Evolutionary conservation across 2,113 vertebrate genomes (phyloP), one percentile per base, ranked within the genome.

Genomic region (Periophthalmodon schlosseri): DNA sequence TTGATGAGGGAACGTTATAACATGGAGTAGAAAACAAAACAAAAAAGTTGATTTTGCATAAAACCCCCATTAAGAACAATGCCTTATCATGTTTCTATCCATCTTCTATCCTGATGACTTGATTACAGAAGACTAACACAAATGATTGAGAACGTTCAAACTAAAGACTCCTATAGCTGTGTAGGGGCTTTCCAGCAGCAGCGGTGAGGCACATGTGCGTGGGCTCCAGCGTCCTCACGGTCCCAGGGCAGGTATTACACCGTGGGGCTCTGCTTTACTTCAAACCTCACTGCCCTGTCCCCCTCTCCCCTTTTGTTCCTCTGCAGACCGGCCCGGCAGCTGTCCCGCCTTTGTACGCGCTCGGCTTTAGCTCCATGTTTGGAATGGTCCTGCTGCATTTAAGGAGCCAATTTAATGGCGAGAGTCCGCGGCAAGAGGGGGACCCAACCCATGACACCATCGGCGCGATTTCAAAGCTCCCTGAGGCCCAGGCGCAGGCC

Each of bases 391-490:
- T 28, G 57, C 81, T 79, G 80, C 49, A 72, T 85, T 92, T 90
- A 83, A 90, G 85, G 81, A 70, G 69, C 83, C 73, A 63, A 76
- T 90, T 89, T 91, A 90, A 91, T 91, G 83, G 72, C 74, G 70
- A 86, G 80, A 72, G 58, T 84, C 82, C 86, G 76, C 89, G 83
- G 80, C 72, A 79, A 46, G 75, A 82, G 76, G 70, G 50, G 79
- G 81, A 68, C 76, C 75, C 76, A 91, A 87, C 84, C 75, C 86
- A 88, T 84, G 88, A 91, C 87, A 82, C 89, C 87, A 88, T 88
- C 89, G 90, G 89, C 83, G 39, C 75, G 76, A 85, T 93, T 93
- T 94, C 93, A 94, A 94, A 94, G 93, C 73, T 87, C 91, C 92
- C 92, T 88, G 20, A 89, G 18, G 66, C 73, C 77, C 79, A 79